Conservation (phyloP, 2,797 vertebrate genomes). For the Philypnodon macrostomus region DNA sequence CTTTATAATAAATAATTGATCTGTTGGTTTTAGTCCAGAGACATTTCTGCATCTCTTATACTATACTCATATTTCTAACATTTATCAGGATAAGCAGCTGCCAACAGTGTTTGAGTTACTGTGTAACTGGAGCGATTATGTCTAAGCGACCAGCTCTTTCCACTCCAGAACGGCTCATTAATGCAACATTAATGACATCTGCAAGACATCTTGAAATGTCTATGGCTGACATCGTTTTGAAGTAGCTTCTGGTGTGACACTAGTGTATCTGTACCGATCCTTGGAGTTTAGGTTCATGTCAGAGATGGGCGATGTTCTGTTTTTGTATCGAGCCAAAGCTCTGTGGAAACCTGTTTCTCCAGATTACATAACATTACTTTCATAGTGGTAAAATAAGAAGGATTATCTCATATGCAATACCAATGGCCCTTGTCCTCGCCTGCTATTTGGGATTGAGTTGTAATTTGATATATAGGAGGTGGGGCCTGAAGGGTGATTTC, state of each 20-base stretch:
- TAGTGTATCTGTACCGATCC: too few species aligned
- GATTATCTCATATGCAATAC: conserved; percentile 56
- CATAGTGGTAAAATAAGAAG: conserved; percentile 38
- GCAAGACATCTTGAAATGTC: conserved; percentile 40
- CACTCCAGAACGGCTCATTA: conserved; percentile 46
- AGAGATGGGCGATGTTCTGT: not conserved
- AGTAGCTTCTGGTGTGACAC: conserved; percentile 18
- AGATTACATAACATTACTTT: conserved; percentile 56
- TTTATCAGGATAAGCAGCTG: conserved; percentile 7
- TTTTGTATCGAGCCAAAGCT: conserved; percentile 5
- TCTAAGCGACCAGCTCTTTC: conserved; percentile 37
- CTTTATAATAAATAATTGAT: too few species aligned
- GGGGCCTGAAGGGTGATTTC: conserved; percentile 30
- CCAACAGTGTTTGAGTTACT: conserved; percentile 17
- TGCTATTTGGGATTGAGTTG: conserved; percentile 26
- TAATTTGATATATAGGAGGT: conserved; percentile 48
- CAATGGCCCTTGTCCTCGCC: conserved; percentile 38
- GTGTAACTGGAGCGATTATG: conserved; percentile 45
- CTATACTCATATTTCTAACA: conserved; percentile 13
- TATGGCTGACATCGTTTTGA: conserved; percentile 30
- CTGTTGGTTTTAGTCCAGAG: not conserved
- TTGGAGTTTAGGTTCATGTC: too few species aligned
- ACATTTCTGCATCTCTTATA: conserved; percentile 11
- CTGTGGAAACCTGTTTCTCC: conserved; percentile 38
- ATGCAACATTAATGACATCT: conserved; percentile 70